These are phyloP conservation scores for Microcebus murinus DNA, from an alignment of 2,113 vertebrate species.

Conservation along the genomic window DNA sequence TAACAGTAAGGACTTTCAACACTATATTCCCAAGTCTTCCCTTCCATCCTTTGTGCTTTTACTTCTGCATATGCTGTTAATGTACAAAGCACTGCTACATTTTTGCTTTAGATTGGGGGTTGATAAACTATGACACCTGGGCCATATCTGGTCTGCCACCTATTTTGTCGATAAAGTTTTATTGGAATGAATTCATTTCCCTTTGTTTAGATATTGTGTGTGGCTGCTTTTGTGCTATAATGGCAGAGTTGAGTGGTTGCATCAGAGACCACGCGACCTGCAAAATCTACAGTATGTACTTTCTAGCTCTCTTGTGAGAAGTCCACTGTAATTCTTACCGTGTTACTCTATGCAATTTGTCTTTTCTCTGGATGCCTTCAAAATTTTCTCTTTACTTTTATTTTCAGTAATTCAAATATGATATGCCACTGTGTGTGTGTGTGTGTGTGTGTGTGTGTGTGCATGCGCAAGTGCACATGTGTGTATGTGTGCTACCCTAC, in stretches of 20 bases:
- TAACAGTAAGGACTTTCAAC: neutral
- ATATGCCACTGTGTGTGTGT: neutral
- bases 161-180: neutral
- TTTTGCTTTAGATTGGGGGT: neutral
- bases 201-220: neutral
- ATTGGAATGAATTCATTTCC: neutral
- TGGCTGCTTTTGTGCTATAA: neutral
- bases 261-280: neutral
- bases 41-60: neutral
- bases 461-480: no score
- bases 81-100: rapidly evolving
- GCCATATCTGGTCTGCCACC: neutral
- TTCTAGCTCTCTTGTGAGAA: neutral
- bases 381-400: neutral
- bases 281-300: neutral
- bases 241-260: neutral
- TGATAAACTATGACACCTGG: neutral
- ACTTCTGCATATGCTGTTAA: neutral
- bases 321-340: neutral
- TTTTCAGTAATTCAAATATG: neutral
- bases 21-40: neutral
- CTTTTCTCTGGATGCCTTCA: neutral
- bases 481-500: neutral
- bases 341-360: neutral
- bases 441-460: neutral